phyloP scores from a whole-genome alignment of 2,113 vertebrate species.

The Cercopithecus mona region DNA sequence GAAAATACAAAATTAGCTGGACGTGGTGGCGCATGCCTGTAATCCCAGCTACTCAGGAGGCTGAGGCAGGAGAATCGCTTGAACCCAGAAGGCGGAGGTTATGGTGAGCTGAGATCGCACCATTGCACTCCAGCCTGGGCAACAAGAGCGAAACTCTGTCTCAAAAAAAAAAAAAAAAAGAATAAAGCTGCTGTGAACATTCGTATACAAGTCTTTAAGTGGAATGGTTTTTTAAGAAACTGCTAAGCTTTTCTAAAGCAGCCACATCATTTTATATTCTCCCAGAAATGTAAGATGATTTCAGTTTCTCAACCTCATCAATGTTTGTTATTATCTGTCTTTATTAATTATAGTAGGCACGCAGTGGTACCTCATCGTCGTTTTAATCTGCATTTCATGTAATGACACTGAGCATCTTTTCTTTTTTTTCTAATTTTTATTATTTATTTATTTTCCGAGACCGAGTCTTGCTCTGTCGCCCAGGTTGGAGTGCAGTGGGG shows the following conservation, averaged over 20 bases:
- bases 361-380: not conserved
- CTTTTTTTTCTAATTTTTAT: too few relatives aligned
- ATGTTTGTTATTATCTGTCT: not conserved
- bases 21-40: too few relatives aligned
- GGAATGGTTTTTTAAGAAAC: not conserved
- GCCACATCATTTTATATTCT: not conserved
- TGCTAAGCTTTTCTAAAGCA: not conserved
- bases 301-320: not conserved
- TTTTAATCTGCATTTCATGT: not conserved
- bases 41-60: too few relatives aligned
- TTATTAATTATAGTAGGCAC: not conserved
- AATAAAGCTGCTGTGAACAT: not conserved
- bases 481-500: too few relatives aligned
- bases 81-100: too few relatives aligned
- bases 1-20: too few relatives aligned
- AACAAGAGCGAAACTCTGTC: too few relatives aligned
- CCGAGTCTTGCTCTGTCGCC: fast-evolving
- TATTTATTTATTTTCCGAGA: too few relatives aligned
- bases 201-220: not conserved
- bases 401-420: not conserved
- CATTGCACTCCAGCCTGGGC: too few relatives aligned
- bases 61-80: too few relatives aligned
- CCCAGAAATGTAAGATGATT: not conserved
- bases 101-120: too few relatives aligned
- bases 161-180: not conserved